These are phyloP conservation scores for Thecocarcelia acutangulata DNA, from an alignment of 2,888 invertebrate species.

Conservation along the genomic window DNA sequence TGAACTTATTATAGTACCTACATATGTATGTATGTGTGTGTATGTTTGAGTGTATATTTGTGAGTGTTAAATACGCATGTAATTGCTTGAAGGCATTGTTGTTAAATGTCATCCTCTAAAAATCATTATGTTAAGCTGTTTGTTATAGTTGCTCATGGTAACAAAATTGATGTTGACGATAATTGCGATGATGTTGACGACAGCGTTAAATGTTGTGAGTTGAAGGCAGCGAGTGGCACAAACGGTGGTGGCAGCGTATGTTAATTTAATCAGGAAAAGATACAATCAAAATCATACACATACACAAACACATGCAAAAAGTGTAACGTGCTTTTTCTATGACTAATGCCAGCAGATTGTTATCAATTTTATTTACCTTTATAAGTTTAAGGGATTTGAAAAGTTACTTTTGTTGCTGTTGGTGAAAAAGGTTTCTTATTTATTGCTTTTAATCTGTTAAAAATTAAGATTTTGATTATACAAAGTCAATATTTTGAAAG, in stretches of 20 bases:
- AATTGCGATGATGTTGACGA: slow-evolving; percentile 24
- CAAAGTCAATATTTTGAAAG: slow-evolving; percentile 53
- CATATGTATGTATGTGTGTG: background rate
- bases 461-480: slow-evolving; percentile 7
- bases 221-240: background rate
- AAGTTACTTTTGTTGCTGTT: slow-evolving; percentile 22
- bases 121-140: slow-evolving; percentile 59
- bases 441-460: background rate
- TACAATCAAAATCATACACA: background rate
- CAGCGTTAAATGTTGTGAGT: background rate
- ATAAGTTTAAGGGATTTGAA: slow-evolving; percentile 24
- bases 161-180: slow-evolving; percentile 37
- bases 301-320: background rate
- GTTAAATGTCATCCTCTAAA: slow-evolving; percentile 63
- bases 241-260: slow-evolving; percentile 41
- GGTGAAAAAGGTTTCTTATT: slow-evolving; percentile 22
- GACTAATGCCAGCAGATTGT: slow-evolving; percentile 7
- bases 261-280: slow-evolving; percentile 44
- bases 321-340: background rate
- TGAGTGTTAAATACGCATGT: slow-evolving; percentile 55
- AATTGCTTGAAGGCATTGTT: slow-evolving; percentile 58
- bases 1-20: slow-evolving; percentile 1
- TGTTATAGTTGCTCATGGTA: slow-evolving; percentile 52
- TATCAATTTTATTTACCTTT: slow-evolving; percentile 4
- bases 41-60: background rate